Evolutionary conservation across 2,797 vertebrate species (phyloP).

Genomic region (Phataginus tricuspis): DNA sequence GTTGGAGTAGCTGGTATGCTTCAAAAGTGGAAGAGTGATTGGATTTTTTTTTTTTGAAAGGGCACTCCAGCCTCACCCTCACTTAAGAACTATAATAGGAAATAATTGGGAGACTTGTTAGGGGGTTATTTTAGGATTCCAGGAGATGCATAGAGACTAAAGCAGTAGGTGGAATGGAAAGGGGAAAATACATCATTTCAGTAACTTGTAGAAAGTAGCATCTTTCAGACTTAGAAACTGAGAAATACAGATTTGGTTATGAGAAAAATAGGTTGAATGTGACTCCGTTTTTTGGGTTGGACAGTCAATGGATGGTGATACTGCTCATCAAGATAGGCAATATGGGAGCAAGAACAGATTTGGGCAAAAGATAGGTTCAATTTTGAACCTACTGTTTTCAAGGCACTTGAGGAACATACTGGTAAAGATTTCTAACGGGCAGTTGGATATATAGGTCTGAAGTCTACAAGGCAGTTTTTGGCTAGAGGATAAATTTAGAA

Average conservation of each 20-base stretch:
- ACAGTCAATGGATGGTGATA: not conserved
- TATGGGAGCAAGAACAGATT: not conserved
- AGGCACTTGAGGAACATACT: not conserved
- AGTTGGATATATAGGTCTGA: not conserved
- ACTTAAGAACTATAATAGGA: not conserved
- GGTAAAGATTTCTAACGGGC: not conserved
- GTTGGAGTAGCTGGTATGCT: not conserved
- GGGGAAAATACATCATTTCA: not conserved
- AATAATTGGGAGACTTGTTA: not conserved
- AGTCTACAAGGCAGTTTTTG: not conserved
- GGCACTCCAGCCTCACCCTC: not conserved
- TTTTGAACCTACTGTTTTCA: not conserved
- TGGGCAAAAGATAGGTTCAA: not conserved
- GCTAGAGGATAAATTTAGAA: not conserved
- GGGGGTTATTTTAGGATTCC: not conserved
- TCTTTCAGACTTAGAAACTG: not conserved
- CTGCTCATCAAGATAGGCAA: not conserved
- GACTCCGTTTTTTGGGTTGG: not conserved
- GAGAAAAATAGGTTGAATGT: not conserved
- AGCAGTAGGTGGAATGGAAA: not conserved
- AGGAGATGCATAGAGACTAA: not conserved
- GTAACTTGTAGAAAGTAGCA: not conserved
- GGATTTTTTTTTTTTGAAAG: not conserved
- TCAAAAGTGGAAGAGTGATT: not conserved
- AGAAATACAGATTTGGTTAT: not conserved